Conservation (phyloP, 2,113 vertebrate genomes). For the Syngnathus scovelli region DNA sequence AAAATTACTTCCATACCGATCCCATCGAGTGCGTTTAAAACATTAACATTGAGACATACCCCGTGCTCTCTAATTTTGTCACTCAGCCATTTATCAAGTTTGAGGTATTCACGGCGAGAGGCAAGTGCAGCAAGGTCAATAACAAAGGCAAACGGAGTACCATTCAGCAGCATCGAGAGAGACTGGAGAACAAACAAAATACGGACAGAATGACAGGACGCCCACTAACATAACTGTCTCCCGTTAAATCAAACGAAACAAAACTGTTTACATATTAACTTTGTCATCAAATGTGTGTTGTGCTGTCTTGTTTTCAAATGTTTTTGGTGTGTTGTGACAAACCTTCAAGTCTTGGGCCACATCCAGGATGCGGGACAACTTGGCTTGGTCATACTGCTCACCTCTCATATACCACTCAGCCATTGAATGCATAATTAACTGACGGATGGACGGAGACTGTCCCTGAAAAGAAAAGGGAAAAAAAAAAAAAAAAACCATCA, state of each 20-base stretch:
- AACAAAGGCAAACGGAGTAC: conserved; percentile 99
- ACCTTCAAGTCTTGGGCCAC: conserved; percentile 99
- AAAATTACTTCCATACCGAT: not conserved
- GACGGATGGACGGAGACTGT: conserved; percentile 97
- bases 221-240: not conserved
- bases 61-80: conserved; percentile 99
- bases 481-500: conserved; percentile 1
- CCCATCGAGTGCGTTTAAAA: not conserved
- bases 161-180: conserved; percentile 99
- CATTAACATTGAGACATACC: conserved; percentile 69
- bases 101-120: conserved; percentile 99
- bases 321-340: conserved; percentile 17
- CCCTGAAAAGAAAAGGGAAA: conserved; percentile 79
- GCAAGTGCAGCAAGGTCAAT: conserved; percentile 99
- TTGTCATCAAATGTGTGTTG: not conserved
- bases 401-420: conserved; percentile 99
- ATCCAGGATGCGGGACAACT: conserved; percentile 95
- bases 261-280: not conserved
- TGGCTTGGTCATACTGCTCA: conserved; percentile 97
- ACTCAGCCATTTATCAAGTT: conserved; percentile 99
- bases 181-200: conserved; percentile 73
- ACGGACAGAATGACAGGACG: not conserved
- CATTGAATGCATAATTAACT: conserved; percentile 99
- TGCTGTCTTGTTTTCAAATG: not conserved
- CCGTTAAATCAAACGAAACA: not conserved